These are phyloP conservation scores for Cynocephalus volans DNA, from an alignment of 2,113 vertebrate species.

Conservation along the genomic window DNA sequence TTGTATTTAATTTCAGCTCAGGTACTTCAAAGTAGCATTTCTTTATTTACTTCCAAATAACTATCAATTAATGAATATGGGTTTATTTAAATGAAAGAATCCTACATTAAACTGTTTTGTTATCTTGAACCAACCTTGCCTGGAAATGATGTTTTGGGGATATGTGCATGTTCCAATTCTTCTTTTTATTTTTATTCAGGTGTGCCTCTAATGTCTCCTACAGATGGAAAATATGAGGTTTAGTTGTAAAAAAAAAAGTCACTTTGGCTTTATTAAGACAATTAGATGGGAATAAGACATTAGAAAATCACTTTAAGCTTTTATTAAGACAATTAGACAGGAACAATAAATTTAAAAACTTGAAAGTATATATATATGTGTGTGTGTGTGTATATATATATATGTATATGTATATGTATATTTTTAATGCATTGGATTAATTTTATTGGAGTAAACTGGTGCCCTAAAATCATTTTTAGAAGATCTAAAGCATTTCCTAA, in stretches of 20 bases:
- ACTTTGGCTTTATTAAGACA: slow-evolving; percentile 45
- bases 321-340: not conserved
- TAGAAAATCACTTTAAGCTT: slow-evolving; percentile 24
- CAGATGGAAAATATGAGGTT: slow-evolving; percentile 13
- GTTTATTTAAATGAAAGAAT: not conserved
- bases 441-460: slow-evolving; percentile 5
- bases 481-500: slow-evolving; percentile 47
- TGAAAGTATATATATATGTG: not conserved
- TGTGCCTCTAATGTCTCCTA: not conserved
- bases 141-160: not conserved
- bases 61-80: not conserved
- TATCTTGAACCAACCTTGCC: not conserved
- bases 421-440: not conserved
- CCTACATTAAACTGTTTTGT: slow-evolving; percentile 3
- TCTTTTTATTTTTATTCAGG: not conserved
- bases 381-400: not conserved
- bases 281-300: not conserved
- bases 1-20: not conserved
- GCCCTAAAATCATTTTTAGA: slow-evolving; percentile 35
- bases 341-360: slow-evolving; percentile 44
- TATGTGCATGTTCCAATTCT: not conserved
- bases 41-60: slow-evolving; percentile 53
- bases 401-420: not conserved
- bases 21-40: not conserved
- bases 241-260: not conserved